phyloP scores from a whole-genome alignment of 2,113 vertebrate genomes.

The Eublepharis macularius region DNA sequence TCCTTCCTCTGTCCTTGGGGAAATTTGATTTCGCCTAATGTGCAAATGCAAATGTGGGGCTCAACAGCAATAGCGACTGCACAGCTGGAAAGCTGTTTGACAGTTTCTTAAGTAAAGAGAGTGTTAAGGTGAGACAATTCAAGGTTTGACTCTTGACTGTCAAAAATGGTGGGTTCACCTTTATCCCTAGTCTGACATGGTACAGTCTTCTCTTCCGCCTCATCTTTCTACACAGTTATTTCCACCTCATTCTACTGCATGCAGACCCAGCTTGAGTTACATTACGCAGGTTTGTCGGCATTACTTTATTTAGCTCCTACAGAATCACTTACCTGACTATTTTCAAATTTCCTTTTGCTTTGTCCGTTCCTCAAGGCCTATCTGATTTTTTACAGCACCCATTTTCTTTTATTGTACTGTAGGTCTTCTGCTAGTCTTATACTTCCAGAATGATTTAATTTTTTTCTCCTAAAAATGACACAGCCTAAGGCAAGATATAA shows the following conservation, averaged over 20 bases:
- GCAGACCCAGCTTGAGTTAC: background rate
- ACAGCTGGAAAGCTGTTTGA: no score
- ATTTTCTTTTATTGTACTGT: background rate
- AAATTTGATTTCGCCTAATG: no score
- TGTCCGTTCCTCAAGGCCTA: background rate
- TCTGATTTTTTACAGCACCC: background rate
- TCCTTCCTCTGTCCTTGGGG: no score
- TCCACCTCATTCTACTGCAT: background rate
- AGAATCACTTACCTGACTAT: background rate
- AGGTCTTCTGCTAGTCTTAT: background rate
- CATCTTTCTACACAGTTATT: background rate
- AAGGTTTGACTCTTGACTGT: no score
- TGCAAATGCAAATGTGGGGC: no score
- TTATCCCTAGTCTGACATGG: background rate
- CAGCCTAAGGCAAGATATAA: slow-evolving; percentile 11
- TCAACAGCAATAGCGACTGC: no score
- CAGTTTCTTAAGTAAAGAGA: no score
- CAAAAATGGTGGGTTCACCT: no score
- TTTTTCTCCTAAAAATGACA: background rate
- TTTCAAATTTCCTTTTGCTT: background rate
- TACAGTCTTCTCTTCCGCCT: background rate
- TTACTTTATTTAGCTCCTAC: background rate
- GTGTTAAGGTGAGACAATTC: no score
- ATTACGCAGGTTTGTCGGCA: background rate
- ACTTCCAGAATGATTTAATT: background rate